These are phyloP conservation scores for Nothocercus julius DNA, from an alignment of 2,113 vertebrate genomes.

Conservation along the genomic window DNA sequence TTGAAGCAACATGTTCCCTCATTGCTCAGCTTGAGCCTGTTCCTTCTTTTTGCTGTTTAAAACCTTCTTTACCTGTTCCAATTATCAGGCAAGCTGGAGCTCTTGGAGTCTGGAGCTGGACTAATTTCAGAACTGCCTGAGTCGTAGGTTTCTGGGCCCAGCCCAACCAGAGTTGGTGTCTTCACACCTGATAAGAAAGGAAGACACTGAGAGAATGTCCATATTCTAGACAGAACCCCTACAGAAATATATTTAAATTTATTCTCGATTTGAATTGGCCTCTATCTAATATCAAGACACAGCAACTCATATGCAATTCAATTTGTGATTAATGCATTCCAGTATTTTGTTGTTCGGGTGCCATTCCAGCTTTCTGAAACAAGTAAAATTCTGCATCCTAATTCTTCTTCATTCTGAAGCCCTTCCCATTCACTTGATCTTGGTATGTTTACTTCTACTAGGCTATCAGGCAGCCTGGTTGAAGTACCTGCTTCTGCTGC, in stretches of 20 bases:
- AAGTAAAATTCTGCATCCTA: not conserved
- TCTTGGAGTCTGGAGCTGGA: not conserved
- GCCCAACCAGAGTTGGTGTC: not conserved
- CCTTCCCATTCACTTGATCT: not conserved
- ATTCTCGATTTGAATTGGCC: not conserved
- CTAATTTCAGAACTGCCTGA: not conserved
- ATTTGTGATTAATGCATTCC: not conserved
- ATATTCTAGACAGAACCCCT: not conserved
- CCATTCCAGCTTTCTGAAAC: not conserved
- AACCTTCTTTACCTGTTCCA: not conserved
- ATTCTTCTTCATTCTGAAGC: not conserved
- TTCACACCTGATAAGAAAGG: not conserved
- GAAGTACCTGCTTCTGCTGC: not conserved
- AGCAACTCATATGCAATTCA: not conserved
- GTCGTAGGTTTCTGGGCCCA: not conserved
- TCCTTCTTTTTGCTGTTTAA: slow-evolving; percentile 16
- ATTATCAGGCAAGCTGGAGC: not conserved
- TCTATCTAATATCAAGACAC: not conserved
- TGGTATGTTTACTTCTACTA: not conserved
- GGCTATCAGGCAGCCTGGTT: not conserved
- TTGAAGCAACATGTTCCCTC: not conserved
- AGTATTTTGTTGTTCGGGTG: not conserved
- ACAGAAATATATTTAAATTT: not conserved
- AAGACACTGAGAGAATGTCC: not conserved
- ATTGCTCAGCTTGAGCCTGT: not conserved